Evolutionary conservation across 1,140 invertebrate species (phyloP), one percentile per base, ranked within the genome.

Genomic region (Chrysomallon squamiferum): DNA sequence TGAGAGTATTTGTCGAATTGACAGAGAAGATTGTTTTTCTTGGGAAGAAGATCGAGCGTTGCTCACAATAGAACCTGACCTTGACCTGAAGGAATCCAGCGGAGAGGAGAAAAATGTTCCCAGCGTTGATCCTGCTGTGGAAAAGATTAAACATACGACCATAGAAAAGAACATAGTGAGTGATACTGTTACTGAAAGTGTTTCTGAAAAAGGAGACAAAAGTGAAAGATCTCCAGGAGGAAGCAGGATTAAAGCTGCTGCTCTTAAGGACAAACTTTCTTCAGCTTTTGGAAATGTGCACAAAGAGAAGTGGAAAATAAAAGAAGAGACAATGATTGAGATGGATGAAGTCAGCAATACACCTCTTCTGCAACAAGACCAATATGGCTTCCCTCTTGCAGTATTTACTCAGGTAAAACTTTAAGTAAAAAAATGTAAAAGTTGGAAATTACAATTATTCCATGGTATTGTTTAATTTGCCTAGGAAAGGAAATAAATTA

Each of bases 301-400:
- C 33, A 60, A 62, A 2, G 66, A 65, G 54, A 32, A 43, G 30
- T 71, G 64, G 61, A 35, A 54, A 25, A 68, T 68, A 13, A 56
- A 68, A 47, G 45, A 13, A 0, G n/a, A 59, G 2, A 35, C 49
- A n/a, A 49, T 62, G 13, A 57, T 66, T 29, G 35, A 59, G 54
- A 47, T 38, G 29, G 60, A 52, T 0, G 15, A 63, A n/a, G 35
- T 59, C 20, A 49, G 62, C 47, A 62, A 54, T 35, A 59, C 59
- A 33, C 56, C 62, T 20, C 71, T 73, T 20, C 64, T 86, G 9
- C 74, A 81, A 1, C 79, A 83, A 32, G 84, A 87, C 78, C 89
- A 91, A 29, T 96, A 92, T 86, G 95, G 95, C 18, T 90, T 97
- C 73, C 96, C 96, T 2, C 86, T 98, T 20, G 88, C 90, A 67